Base-by-base conservation (phyloP, 2,888 invertebrate species). In the Rotaria magnacalcarata region DNA sequence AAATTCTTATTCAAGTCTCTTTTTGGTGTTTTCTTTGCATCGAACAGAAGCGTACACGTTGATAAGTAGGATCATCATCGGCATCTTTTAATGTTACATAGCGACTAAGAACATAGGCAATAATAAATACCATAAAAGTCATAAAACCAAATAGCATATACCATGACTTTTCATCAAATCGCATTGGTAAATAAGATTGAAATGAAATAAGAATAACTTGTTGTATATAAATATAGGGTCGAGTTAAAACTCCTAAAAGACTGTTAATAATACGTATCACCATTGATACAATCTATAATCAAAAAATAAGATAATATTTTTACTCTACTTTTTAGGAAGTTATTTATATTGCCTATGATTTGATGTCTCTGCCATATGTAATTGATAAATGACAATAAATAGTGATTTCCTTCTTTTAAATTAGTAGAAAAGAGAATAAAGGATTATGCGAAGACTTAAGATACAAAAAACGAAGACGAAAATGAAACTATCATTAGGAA, bases 161-260 rank as follows among this genome's bases (percentile, higher is more conserved):
- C 43, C 80, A 80, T 14, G 80, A 10, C 16, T 47, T 80, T 47
- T 80, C 80, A 80, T 80, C 80, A 24, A 80, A 80, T 47, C n/a
- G 43, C 24, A 19, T 47, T 47, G 67, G 67, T 19, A 67, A 16
- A 67, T 67, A 67, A 6, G 67, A 19, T 41, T 34, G 67, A 67
- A 67, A 27, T 34, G 27, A 34, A 41, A 67, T 1, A 47, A 80
- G 21, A 11, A 80, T 2, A 80, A 47, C 5, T 80, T 80, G 47
- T 80, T 80, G 80, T 80, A 47, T 11, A 80, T 47, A 43, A 47
- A 80, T 47, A 43, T n/a, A 80, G 1, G 80, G 80, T 80, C 47
- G 43, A 10, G 47, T 47, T 14, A 80, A 47, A 80, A 47, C 10
- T 14, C 4, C 34, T 10, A 80, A 80, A 11, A 80, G 14, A 47